phyloP scores from a whole-genome alignment of 2,888 invertebrate species.

The Lacanobia oleracea region DNA sequence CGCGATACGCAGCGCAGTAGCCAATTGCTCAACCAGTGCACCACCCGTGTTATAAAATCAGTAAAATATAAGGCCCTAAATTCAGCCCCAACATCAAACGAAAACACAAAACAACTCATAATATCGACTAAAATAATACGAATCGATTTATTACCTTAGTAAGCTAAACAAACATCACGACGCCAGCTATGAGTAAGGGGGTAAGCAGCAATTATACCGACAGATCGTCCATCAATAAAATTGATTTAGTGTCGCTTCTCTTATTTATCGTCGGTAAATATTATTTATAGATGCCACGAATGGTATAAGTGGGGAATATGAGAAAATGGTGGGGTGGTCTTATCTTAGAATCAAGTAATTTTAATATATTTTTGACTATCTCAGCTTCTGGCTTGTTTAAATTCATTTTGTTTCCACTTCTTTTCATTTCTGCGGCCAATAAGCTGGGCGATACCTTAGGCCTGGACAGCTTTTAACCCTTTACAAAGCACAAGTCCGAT shows the following conservation, averaged over 20 bases:
- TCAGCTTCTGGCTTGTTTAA: not conserved
- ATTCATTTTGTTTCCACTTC: too few relatives aligned
- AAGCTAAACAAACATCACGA: slow-evolving; percentile 50
- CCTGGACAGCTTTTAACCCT: too few relatives aligned
- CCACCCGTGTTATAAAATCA: too few relatives aligned
- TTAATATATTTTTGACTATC: slow-evolving; percentile 13
- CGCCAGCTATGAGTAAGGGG: slow-evolving; percentile 38
- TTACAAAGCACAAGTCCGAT: too few relatives aligned
- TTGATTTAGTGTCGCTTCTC: slow-evolving; percentile 78
- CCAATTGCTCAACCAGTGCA: too few relatives aligned
- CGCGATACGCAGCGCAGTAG: too few relatives aligned
- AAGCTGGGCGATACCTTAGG: too few relatives aligned
- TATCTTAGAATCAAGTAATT: not conserved
- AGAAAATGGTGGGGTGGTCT: slow-evolving; percentile 23
- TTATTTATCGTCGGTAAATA: slow-evolving; percentile 78
- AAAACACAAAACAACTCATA: slow-evolving; percentile 19
- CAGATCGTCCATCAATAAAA: slow-evolving; percentile 83
- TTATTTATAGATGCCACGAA: slow-evolving; percentile 68
- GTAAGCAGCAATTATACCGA: slow-evolving; percentile 77
- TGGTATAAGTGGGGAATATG: slow-evolving; percentile 46
- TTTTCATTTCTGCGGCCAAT: too few relatives aligned
- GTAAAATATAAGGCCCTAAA: not conserved
- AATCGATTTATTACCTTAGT: slow-evolving; percentile 41
- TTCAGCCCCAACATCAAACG: not conserved
- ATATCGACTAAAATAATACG: slow-evolving; percentile 54